Evolutionary conservation across 2,113 vertebrate genomes (phyloP).

Genomic region (Barnardius zonarius): DNA sequence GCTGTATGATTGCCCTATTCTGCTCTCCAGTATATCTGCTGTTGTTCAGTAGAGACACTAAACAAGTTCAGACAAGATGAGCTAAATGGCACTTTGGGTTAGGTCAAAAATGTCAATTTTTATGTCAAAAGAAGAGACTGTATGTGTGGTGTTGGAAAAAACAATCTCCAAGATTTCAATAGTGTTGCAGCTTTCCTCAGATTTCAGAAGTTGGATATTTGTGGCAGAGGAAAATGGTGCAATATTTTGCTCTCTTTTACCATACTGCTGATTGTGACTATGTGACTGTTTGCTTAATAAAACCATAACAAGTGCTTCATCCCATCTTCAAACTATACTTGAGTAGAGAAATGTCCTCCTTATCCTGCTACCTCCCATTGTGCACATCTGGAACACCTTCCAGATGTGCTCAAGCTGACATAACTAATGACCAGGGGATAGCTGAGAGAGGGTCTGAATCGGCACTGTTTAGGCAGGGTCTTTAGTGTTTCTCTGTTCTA

Average conservation of each 20-base stretch:
- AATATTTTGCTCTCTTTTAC: background rate
- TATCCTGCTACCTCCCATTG: background rate
- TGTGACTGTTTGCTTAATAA: background rate
- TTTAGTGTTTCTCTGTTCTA: background rate
- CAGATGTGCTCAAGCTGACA: background rate
- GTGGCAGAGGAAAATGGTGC: background rate
- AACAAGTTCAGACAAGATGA: background rate
- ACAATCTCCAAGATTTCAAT: background rate
- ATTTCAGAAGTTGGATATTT: background rate
- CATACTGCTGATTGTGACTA: background rate
- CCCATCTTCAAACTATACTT: background rate
- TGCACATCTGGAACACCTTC: background rate
- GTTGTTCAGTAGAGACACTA: background rate
- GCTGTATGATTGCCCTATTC: background rate
- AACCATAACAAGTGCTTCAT: background rate
- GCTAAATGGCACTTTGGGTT: background rate
- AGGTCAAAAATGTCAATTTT: background rate
- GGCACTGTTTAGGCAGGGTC: background rate
- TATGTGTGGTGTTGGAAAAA: background rate
- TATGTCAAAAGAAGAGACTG: background rate
- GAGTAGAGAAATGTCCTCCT: background rate
- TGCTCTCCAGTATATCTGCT: background rate
- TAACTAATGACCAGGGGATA: background rate
- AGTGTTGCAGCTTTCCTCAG: background rate
- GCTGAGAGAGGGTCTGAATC: background rate